Evolutionary conservation across 2,888 invertebrate genomes (phyloP), one percentile per base, ranked within the genome.

Genomic region (Phania funesta): DNA sequence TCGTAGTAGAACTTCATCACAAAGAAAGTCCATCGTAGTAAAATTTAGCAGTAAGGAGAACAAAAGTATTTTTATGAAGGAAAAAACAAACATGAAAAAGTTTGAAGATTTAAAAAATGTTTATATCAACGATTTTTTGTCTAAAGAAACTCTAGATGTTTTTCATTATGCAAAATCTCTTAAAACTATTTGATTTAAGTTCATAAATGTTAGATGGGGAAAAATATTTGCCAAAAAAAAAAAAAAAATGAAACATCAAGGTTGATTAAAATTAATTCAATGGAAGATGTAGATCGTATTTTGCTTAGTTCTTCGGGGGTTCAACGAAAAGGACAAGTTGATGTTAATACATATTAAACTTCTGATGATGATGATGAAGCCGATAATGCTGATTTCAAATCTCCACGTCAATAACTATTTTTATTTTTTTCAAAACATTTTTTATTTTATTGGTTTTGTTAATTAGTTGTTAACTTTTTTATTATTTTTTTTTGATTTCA

Each of bases 91-190:
- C 6, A 8, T 71, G 13, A 71, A 60, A 24, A 26, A 13, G 11
- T 35, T 60, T 0, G 44, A 64, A 46, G 46, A 46, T 5, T 29
- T 54, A 3, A 74, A 74, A 32, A 24, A n/a, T 20, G 54, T 74
- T 2, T 74, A 41, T 20, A 16, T 64, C 2, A 74, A 64, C 56
- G 62, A 74, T 46, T 64, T 52, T 26, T n/a, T 74, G 20, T 29
- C 54, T 22, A 74, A 29, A 16, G 73, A 73, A 32, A 38, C 41
- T 50, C 13, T 41, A 38, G 26, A 32, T 0, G 13, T 64, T 9
- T 74, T 54, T 29, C 54, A 50, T 26, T 24, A 74, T 52, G 64
- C 71, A 1, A 73, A 62, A 29, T 44, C 62, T 0, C 7, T 64
- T 22, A 74, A 74, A 24, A 1, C 20, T n/a, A 32, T 74, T 16